Percentiles rank a stretch among this genome's conserved stretches.
Evolutionary conservation across 1,140 invertebrate genomes (phyloP).

Genomic region (Cherax destructor): DNA sequence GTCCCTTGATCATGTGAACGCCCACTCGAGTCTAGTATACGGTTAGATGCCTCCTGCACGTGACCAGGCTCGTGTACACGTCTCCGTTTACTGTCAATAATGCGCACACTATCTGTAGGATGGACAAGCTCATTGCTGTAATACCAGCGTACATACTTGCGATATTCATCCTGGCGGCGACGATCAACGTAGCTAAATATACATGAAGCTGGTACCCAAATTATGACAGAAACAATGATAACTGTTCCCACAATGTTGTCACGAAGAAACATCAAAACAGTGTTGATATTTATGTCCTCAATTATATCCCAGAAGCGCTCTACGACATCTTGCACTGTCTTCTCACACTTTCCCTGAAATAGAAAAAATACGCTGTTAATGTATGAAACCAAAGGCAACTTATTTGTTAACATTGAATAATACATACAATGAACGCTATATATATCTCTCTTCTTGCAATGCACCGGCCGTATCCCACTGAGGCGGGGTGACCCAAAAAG

Average conservation of each 20-base stretch:
- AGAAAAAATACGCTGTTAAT: neutral
- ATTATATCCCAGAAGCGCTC: constrained; percentile 97
- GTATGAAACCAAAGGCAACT: too few relatives aligned
- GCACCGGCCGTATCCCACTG: too few relatives aligned
- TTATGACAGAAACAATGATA: constrained; percentile 89
- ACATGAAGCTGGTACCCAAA: constrained; percentile 88
- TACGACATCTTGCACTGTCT: constrained; percentile 95
- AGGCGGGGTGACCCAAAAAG: too few relatives aligned
- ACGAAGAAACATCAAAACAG: constrained; percentile 88
- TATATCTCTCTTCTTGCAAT: too few relatives aligned
- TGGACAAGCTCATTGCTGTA: constrained; percentile 70
- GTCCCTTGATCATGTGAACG: constrained; percentile 50
- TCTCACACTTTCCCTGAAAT: constrained; percentile 90
- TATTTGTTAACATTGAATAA: too few relatives aligned
- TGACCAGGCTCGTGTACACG: constrained; percentile 61
- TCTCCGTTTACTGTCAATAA: constrained; percentile 71
- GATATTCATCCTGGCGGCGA: constrained; percentile 63
- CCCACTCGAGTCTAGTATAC: constrained; percentile 50
- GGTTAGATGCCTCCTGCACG: constrained; percentile 42
- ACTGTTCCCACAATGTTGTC: constrained; percentile 94
- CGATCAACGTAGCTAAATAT: constrained; percentile 75
- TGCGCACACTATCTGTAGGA: constrained; percentile 66
- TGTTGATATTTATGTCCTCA: constrained; percentile 96
- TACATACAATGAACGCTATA: too few relatives aligned
- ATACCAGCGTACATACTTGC: constrained; percentile 70